Base-by-base conservation (phyloP, 2,888 invertebrate genomes). In the Electrophaes corylata region DNA sequence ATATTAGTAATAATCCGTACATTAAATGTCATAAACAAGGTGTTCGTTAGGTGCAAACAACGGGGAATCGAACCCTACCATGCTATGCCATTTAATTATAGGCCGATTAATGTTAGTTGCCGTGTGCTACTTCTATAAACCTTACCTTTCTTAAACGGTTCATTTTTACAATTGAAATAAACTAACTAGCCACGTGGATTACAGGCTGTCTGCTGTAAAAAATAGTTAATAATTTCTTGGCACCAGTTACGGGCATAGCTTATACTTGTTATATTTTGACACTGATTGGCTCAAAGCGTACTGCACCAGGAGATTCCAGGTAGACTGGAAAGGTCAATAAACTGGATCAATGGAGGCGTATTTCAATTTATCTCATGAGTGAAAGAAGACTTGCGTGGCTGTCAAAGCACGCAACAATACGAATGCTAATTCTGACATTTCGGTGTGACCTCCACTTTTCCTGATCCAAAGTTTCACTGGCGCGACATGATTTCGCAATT, bases 381-480 rank as follows among this genome's bases (percentile, higher is more conserved):
- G 61, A 61, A 65, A 62, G 60, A 63, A 65, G 61, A 63, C 60
- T 63, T 59, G 57, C 14, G 59, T 47, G 44, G 53, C 48, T 59
- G 53, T 41, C 43, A 52, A 53, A 60, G 55, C 60, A 59, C 50
- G 62, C 60, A 66, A 69, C 79, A 81, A 81, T 79, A 71, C 69
- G 67, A 81, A 87, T 86, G 84, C 73, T 83, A 86, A 88, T 86
- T 73, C 73, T 73, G 81, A 78, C 81, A 83, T 84, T 84, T 79
- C 64, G 70, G 64, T 61, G 72, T 72, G 83, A 78, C 83, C 84
- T 86, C 76, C 76, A 78, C 69, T 79, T 79, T 79, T 79, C 73
- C 69, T 63, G 69, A 77, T 77, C 71, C 64, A 60, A 75, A 77
- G 73, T 79, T 76, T 75, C 68, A 67, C 71, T 71, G 71, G 69